Conservation (phyloP, 2,888 invertebrate species). For the Tupiocoris notatus region DNA sequence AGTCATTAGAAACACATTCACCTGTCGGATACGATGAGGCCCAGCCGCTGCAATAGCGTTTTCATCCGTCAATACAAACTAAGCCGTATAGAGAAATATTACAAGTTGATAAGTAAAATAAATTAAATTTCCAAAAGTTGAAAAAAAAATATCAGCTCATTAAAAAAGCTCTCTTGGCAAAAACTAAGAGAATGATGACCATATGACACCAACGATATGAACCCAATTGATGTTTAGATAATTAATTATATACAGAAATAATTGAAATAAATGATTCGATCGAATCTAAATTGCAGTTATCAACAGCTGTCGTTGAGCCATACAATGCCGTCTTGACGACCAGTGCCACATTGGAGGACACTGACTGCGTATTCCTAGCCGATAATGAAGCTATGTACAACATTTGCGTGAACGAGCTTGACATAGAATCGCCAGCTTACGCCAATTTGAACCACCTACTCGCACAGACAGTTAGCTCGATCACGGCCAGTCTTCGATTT, state of each 20-base stretch:
- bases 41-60: not conserved
- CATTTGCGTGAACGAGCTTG: constrained; percentile 59
- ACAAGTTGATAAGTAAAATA: no score
- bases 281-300: constrained; percentile 65
- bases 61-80: no score
- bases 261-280: no score
- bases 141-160: no score
- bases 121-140: no score
- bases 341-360: constrained; percentile 80
- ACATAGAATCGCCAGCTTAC: constrained; percentile 78
- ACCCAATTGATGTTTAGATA: no score
- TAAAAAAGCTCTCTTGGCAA: no score
- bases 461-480: constrained; percentile 75
- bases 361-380: constrained; percentile 59
- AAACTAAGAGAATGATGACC: no score
- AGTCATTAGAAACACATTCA: constrained; percentile 5
- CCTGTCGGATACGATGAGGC: not conserved
- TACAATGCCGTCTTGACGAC: constrained; percentile 91
- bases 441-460: constrained; percentile 81
- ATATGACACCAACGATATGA: no score
- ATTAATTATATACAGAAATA: no score
- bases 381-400: constrained; percentile 54
- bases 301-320: constrained; percentile 91
- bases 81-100: no score
- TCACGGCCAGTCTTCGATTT: constrained; percentile 78